Conservation (phyloP, 1,140 invertebrate genomes). For the Drosophila murphyi region DNA sequence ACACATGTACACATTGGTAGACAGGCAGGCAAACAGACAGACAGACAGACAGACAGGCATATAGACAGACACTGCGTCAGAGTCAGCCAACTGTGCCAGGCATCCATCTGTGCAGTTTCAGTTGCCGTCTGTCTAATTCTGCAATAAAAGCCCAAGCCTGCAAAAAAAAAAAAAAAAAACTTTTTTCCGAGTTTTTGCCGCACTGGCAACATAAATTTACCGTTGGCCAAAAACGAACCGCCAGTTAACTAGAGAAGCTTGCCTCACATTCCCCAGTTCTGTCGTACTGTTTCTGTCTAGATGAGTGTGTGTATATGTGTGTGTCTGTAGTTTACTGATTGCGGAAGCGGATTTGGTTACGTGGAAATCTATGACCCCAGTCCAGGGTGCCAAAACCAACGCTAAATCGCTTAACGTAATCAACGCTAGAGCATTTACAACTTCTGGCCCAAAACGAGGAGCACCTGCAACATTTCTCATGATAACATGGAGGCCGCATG, state of each 20-base stretch:
- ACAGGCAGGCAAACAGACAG: constrained; percentile 24
- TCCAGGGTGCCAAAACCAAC: constrained; percentile 40
- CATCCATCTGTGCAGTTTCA: constrained; percentile 79
- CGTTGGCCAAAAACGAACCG: constrained; percentile 76
- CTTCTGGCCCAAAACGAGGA: constrained; percentile 34
- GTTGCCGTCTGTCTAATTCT: constrained; percentile 76
- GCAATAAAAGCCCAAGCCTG: constrained; percentile 60
- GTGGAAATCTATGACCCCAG: constrained; percentile 66
- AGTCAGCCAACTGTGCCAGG: constrained; percentile 73
- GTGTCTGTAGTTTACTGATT: constrained; percentile 80
- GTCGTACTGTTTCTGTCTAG: not conserved
- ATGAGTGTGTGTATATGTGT: constrained; percentile 1
- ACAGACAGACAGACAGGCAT: constrained; percentile 17
- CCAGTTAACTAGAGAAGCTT: constrained; percentile 62
- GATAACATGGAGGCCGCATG: constrained; percentile 30
- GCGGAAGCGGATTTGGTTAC: constrained; percentile 80
- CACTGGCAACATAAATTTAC: constrained; percentile 76
- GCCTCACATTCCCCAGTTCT: not conserved
- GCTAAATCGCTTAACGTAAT: constrained; percentile 79
- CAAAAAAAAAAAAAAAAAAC: constrained; percentile 29
- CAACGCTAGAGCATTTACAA: constrained; percentile 53
- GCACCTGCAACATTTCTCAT: constrained; percentile 76
- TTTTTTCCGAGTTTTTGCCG: constrained; percentile 63
- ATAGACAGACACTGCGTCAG: constrained; percentile 50
- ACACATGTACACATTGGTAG: constrained; percentile 9